Conservation (phyloP, 2,113 vertebrate species). For the Sigmodon hispidus region DNA sequence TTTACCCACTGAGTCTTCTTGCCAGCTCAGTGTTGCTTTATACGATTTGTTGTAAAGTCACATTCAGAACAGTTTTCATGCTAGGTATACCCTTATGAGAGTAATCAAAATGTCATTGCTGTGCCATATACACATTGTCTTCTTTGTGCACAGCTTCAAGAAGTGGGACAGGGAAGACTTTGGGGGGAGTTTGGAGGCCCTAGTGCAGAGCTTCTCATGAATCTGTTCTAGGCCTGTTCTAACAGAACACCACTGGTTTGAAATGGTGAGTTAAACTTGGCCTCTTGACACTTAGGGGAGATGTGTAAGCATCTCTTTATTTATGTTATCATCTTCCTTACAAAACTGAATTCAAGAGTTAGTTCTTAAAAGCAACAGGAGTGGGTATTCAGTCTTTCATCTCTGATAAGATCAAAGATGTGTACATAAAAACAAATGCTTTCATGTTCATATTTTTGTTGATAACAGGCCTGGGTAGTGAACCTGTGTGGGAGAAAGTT, state of each 20-base stretch:
- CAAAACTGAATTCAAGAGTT: slow-evolving; percentile 64
- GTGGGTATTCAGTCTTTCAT: slow-evolving; percentile 60
- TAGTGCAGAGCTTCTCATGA: neutral
- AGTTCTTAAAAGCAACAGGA: slow-evolving; percentile 63
- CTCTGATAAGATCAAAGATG: slow-evolving; percentile 66
- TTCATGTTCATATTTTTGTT: slow-evolving; percentile 64
- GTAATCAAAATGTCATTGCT: neutral
- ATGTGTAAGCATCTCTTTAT: slow-evolving; percentile 58
- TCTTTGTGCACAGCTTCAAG: slow-evolving; percentile 27
- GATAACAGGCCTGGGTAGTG: slow-evolving; percentile 62
- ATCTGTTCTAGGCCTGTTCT: slow-evolving; percentile 30
- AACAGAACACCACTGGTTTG: slow-evolving; percentile 18
- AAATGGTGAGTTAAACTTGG: slow-evolving; percentile 59
- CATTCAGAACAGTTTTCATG: slow-evolving; percentile 43
- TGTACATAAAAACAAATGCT: slow-evolving; percentile 70
- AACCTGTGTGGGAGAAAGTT: slow-evolving; percentile 48
- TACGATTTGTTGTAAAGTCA: slow-evolving; percentile 14
- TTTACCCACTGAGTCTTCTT: neutral
- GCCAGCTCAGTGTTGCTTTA: neutral
- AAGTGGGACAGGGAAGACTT: neutral
- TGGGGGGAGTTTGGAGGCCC: neutral
- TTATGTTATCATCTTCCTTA: slow-evolving; percentile 62
- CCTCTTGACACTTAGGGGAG: slow-evolving; percentile 47
- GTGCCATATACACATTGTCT: neutral
- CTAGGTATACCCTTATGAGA: slow-evolving; percentile 12